Evolutionary conservation across 2,797 vertebrate species (phyloP).

Genomic region (Alcedo quadribrachys): DNA sequence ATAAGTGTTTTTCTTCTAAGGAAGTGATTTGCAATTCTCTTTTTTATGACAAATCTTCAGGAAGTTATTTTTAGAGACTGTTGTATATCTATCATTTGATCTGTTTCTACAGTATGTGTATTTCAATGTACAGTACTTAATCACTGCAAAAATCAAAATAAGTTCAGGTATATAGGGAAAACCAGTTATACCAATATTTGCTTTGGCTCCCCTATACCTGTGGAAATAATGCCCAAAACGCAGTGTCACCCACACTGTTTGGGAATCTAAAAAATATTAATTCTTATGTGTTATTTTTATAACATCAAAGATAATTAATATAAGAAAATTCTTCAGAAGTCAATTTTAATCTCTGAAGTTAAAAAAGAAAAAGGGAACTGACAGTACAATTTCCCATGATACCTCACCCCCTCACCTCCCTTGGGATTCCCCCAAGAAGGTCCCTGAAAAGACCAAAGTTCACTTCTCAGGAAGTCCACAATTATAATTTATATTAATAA

Average conservation of each 20-base stretch:
- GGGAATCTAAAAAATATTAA: neutral
- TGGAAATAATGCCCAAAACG: neutral
- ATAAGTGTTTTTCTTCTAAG: neutral
- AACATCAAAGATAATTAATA: neutral
- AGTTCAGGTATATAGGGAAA: neutral
- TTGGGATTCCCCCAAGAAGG: too few relatives aligned
- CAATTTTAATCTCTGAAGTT: neutral
- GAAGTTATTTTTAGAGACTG: neutral
- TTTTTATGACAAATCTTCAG: neutral
- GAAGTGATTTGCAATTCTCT: neutral
- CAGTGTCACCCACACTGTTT: fast-evolving
- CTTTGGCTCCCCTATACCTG: neutral
- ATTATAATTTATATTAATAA: too few relatives aligned
- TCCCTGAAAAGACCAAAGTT: too few relatives aligned
- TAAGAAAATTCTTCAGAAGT: neutral
- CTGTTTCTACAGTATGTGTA: neutral
- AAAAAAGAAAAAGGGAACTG: neutral
- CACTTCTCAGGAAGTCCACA: too few relatives aligned
- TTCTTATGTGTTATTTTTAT: neutral
- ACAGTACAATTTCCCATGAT: neutral
- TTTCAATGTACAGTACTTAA: neutral
- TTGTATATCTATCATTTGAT: neutral
- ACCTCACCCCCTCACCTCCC: too few relatives aligned
- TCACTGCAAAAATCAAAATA: neutral
- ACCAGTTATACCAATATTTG: neutral